Base-by-base conservation (phyloP, 1,140 invertebrate genomes). In the Drosophila repletoides region DNA sequence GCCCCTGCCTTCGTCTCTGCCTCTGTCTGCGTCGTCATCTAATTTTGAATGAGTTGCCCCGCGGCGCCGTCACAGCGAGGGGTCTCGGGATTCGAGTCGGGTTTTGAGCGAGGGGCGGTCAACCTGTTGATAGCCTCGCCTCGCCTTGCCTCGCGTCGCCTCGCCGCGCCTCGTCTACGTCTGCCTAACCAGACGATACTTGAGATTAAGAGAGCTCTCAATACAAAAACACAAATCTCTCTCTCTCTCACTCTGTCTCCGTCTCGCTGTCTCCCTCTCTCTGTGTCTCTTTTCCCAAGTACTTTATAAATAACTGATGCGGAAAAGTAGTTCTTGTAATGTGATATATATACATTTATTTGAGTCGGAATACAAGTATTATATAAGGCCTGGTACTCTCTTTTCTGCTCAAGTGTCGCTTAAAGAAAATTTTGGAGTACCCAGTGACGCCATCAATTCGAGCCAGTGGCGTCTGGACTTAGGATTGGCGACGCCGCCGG, bases 61-160 rank as follows among this genome's bases (percentile, higher is more conserved):
- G 80, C 48, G 53, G 80, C 67, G 80, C 73, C 67, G 33, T 38
- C 65, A 63, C 66, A 69, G 66, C 60, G 41, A 56, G 66, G 28
- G 64, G 64, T 67, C 64, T n/a, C n/a, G n/a, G 21, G 15, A 19
- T 45, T 43, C 10, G n/a, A 19, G 4, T 14, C 10, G 2, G 5
- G 14, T 14, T n/a, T 9, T 10, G 52, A 9, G 28, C 9, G 28
- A 28, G 71, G 76, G 76, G 76, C 76, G 79, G 79, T 83, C 75
- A 84, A 84, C 80, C 80, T 84, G 80, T 84, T 84, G 80, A 75
- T 75, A 52, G 68, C 80, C 52, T 26, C n/a, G n/a, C n/a, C n/a
- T n/a, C n/a, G n/a, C n/a, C n/a, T n/a, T n/a, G n/a, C n/a, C n/a
- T n/a, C n/a, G n/a, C n/a, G n/a, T n/a, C n/a, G n/a, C n/a, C n/a